Evolutionary conservation across 1,140 invertebrate genomes (phyloP).

Genomic region (Coptotermes formosanus): DNA sequence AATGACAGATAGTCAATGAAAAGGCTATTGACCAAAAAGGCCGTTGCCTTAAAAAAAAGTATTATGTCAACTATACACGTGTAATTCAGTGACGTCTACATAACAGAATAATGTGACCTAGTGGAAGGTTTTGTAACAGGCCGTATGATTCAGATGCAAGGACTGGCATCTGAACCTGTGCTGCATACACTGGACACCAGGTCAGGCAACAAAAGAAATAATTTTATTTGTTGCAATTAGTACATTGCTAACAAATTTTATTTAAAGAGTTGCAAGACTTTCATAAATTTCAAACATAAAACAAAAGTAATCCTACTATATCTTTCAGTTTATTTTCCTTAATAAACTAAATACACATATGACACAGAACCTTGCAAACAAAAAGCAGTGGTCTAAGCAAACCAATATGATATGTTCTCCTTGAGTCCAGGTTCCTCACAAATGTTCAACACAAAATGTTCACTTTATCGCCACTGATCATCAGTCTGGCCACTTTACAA

Average conservation of each 20-base stretch:
- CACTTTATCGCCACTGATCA: neutral
- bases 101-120: too few species aligned
- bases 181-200: too few species aligned
- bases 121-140: too few species aligned
- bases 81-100: too few species aligned
- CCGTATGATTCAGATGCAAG: too few species aligned
- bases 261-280: neutral
- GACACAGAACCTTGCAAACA: neutral
- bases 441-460: neutral
- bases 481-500: neutral
- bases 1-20: too few species aligned
- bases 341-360: neutral
- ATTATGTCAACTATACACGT: too few species aligned
- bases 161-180: too few species aligned
- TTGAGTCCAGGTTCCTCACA: neutral
- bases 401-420: neutral
- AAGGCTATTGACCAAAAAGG: too few species aligned
- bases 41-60: too few species aligned
- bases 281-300: neutral
- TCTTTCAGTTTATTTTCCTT: conserved; percentile 9
- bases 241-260: neutral
- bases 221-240: neutral
- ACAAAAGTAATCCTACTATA: neutral
- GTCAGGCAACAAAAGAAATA: neutral
- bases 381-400: neutral